A percentile compares a stretch with the other conserved stretches of the same genome.
These are phyloP conservation scores for Drosophila asahinai DNA, from an alignment of 1,140 invertebrate genomes.

Conservation along the genomic window DNA sequence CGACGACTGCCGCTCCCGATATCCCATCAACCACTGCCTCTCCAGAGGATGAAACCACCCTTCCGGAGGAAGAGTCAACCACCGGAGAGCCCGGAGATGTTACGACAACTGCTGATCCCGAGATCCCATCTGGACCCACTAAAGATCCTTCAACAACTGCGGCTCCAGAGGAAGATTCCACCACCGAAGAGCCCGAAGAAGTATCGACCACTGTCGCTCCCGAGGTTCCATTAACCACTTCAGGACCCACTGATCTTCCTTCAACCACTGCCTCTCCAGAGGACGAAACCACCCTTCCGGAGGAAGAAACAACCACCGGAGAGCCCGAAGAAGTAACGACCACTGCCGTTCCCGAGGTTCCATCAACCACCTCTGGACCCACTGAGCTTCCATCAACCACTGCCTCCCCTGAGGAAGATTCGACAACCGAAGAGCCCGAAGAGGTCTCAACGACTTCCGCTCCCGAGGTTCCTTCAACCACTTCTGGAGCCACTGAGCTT, in stretches of 20 bases:
- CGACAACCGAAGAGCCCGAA: background rate
- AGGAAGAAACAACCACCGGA: slow-evolving; percentile 5
- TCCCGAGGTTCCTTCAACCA: background rate
- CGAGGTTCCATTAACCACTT: background rate
- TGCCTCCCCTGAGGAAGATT: background rate
- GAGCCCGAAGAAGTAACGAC: background rate
- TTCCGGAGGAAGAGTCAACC: too few relatives aligned
- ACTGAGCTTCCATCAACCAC: background rate
- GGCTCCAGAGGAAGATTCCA: background rate
- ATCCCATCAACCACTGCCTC: too few relatives aligned
- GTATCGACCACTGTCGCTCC: background rate
- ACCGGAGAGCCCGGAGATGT: too few relatives aligned
- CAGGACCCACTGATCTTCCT: background rate
- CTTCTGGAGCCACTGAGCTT: background rate
- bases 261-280: background rate
- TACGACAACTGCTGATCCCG: too few relatives aligned
- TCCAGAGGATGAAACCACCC: too few relatives aligned
- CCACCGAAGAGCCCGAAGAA: slow-evolving; percentile 1
- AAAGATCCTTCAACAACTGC: too few relatives aligned
- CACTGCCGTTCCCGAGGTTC: background rate
- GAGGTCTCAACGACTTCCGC: background rate
- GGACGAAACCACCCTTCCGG: background rate
- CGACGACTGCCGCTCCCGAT: too few relatives aligned
- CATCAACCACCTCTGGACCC: background rate
- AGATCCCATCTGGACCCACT: too few relatives aligned